phyloP scores from a whole-genome alignment of 2,888 invertebrate genomes.

The Penaeus monodon region DNA sequence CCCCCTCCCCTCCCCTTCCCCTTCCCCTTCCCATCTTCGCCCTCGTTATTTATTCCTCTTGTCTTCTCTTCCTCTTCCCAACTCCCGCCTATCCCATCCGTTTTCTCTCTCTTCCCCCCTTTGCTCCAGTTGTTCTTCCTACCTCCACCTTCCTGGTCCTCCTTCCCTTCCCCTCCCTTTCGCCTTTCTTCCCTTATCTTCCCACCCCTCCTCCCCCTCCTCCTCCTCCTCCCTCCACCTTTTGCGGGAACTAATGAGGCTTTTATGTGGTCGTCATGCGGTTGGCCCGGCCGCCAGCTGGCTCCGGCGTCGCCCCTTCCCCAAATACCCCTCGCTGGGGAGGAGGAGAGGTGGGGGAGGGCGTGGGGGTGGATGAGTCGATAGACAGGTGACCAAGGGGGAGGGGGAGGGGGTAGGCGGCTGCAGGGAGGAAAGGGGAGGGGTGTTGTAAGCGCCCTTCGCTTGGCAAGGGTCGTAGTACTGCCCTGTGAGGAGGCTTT shows the following conservation, averaged over 20 bases:
- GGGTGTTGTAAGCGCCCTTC: too few relatives aligned
- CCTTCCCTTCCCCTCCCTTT: not conserved
- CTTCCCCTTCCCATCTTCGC: not conserved
- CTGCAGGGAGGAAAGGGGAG: too few relatives aligned
- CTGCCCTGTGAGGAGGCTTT: too few relatives aligned
- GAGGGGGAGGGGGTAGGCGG: too few relatives aligned
- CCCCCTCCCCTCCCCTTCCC: not conserved
- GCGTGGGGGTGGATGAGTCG: too few relatives aligned
- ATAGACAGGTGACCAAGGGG: too few relatives aligned
- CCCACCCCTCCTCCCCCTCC: constrained; percentile 2
- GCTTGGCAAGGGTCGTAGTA: too few relatives aligned
- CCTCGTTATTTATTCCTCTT: not conserved
- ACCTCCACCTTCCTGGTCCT: not conserved
- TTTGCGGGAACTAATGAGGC: not conserved
- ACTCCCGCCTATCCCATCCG: not conserved
- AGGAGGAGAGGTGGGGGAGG: too few relatives aligned
- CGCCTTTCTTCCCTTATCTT: not conserved
- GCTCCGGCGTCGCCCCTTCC: too few relatives aligned
- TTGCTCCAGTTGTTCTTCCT: not conserved
- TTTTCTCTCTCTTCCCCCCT: not conserved
- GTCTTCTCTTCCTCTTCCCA: not conserved
- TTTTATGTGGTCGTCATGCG: too few relatives aligned
- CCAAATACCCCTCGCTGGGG: too few relatives aligned
- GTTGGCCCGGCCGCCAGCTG: too few relatives aligned
- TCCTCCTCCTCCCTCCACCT: constrained; percentile 19